Base-by-base conservation (phyloP, 53 echinoderm and acorn worm species). In the Stichopus horrens region DNA sequence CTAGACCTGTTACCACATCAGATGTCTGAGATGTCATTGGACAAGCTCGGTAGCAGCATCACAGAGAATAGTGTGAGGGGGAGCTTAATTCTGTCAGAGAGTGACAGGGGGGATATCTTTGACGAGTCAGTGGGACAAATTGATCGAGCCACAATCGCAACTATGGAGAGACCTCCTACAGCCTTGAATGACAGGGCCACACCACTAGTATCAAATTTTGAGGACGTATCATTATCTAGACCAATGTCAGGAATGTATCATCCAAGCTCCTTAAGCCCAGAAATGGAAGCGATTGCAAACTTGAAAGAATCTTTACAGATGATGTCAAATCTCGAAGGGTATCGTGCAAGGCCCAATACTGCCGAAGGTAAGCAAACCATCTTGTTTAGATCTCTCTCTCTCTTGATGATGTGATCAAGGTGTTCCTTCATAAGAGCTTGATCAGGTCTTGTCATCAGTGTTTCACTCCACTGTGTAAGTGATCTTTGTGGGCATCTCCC, bases 291-390 rank as follows among this genome's bases (percentile, higher is more conserved):
- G 55, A 79, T 79, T 18, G 79, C 79, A 0, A 79, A 16, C 55
- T 55, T 83, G 84, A 65, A 83, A 21, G 65, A 51, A 23, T 21
- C 59, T 55, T 58, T 83, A 22, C 84, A 57, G 23, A 23, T 83
- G 59, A 55, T 57, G 57, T 16, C 84, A 1, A 21, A 83, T 66
- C 74, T 91, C 73, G 93, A 94, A 54, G 96, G 96, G 5, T 84
- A 92, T 37, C 85, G 89, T 13, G 96, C 96, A 4, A 93, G 96
- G 66, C 96, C 96, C 7, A 96, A 96, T 81, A 96, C 96, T 22
- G 96, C 96, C 54, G 94, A 96, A 85, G 89, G 93, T 94, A 87
- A 90, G 76, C 51, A 6, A 4, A 13, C 19, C 19, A 23, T 58
- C 19, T 68, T 57, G 59, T 21, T 11, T 71, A 52, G 23, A 4